Evolutionary conservation across 2,797 vertebrate genomes (phyloP).

Genomic region (Tragopan temminckii): DNA sequence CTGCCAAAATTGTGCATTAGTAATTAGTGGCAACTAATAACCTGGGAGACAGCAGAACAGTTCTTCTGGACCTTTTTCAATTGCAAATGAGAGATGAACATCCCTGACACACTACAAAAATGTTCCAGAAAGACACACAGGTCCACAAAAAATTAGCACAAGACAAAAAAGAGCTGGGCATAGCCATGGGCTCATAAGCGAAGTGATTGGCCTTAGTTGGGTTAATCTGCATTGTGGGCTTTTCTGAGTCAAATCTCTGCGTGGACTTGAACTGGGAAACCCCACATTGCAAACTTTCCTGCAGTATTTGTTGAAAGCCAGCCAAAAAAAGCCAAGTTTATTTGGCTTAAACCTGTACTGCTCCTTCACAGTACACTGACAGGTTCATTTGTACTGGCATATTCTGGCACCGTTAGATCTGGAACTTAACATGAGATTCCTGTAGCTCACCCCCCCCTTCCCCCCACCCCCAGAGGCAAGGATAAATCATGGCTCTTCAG

Average conservation of each 20-base stretch:
- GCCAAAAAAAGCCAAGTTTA: constrained; percentile 18
- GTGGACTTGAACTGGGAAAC: constrained; percentile 12
- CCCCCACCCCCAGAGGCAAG: not conserved
- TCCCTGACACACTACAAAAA: not conserved
- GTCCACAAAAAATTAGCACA: not conserved
- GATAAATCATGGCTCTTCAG: not conserved
- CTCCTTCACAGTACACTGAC: constrained; percentile 10
- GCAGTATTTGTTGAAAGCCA: not conserved
- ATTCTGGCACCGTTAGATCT: constrained; percentile 27
- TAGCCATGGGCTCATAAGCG: not conserved
- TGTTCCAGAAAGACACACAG: not conserved
- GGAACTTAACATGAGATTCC: constrained; percentile 41
- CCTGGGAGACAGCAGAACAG: not conserved
- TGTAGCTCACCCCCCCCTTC: not conserved
- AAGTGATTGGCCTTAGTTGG: not conserved
- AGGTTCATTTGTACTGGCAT: constrained; percentile 20
- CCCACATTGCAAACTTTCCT: not conserved
- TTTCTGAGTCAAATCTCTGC: not conserved
- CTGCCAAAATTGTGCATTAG: not conserved
- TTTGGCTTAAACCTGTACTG: constrained; percentile 13
- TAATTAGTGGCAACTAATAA: not conserved
- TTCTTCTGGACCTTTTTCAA: not conserved
- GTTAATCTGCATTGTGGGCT: not conserved
- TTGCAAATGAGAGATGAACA: not conserved
- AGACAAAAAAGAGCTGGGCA: not conserved